phyloP scores from a whole-genome alignment of 1,140 invertebrate species.

The Sipha flava region DNA sequence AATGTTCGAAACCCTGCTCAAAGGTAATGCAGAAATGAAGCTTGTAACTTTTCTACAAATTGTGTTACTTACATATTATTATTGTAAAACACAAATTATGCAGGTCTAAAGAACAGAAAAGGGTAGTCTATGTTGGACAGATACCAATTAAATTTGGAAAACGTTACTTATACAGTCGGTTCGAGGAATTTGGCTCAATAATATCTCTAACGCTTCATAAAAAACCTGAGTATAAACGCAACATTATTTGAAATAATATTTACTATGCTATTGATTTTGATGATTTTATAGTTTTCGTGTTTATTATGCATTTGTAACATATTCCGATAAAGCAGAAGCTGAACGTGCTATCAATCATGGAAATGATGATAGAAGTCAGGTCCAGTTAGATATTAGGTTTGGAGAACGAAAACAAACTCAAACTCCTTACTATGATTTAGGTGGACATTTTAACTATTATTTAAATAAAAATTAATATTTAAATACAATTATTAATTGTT shows the following conservation, averaged over 20 bases:
- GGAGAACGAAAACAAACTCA: conserved; percentile 22
- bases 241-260: not conserved
- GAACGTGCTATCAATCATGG: conserved; percentile 9
- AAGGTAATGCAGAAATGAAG: not conserved
- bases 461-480: not conserved
- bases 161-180: conserved; percentile 2
- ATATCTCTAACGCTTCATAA: conserved; percentile 17
- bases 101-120: not conserved
- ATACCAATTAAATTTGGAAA: conserved; percentile 20
- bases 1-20: not conserved
- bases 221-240: not conserved
- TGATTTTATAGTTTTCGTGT: not conserved
- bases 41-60: not conserved
- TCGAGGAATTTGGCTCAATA: conserved; percentile 5
- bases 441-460: not conserved
- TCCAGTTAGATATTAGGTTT: not conserved
- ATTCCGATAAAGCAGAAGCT: not conserved
- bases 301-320: conserved; percentile 29
- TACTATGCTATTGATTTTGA: not conserved
- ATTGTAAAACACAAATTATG: not conserved
- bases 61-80: not conserved
- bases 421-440: conserved; percentile 23
- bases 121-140: conserved; percentile 23
- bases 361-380: not conserved
- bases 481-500: not conserved